Percentiles rank a stretch among this genome's conserved stretches.
Conservation (phyloP, 2,888 invertebrate genomes). For the Rhaphigaster nebulosa region DNA sequence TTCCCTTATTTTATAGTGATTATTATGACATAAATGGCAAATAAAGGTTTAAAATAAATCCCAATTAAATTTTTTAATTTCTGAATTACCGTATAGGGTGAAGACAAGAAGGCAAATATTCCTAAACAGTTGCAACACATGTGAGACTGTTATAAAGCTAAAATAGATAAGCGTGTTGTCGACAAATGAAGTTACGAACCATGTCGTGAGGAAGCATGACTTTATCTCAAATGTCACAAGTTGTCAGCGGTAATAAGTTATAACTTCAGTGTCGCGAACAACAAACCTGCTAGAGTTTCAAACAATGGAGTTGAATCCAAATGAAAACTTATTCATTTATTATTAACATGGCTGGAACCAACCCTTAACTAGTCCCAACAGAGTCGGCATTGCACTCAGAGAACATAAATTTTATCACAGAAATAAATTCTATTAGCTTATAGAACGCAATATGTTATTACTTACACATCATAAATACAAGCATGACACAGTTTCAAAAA, state of each 20-base stretch:
- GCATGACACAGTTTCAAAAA: too few species aligned
- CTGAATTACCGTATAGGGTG: too few species aligned
- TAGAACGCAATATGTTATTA: too few species aligned
- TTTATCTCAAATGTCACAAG: conserved; percentile 34
- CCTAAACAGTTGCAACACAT: neutral
- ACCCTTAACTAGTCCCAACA: neutral
- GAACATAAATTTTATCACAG: neutral
- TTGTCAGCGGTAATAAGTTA: conserved; percentile 34
- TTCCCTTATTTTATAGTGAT: too few species aligned
- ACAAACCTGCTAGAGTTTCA: neutral
- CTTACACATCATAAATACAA: too few species aligned
- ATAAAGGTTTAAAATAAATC: too few species aligned
- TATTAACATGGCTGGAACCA: neutral
- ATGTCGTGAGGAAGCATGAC: conserved; percentile 11
- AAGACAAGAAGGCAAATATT: neutral
- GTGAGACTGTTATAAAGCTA: neutral
- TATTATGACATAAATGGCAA: too few species aligned
- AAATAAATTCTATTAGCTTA: too few species aligned
- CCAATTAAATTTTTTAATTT: too few species aligned
- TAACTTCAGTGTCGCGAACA: neutral
- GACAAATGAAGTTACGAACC: conserved; percentile 13
- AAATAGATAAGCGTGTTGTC: neutral
- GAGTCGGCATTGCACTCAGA: neutral
- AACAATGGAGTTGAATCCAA: neutral
- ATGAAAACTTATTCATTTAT: conserved; percentile 31